Evolutionary conservation across 1,140 invertebrate genomes (phyloP).

Genomic region (Archegozetes longisetosus): DNA sequence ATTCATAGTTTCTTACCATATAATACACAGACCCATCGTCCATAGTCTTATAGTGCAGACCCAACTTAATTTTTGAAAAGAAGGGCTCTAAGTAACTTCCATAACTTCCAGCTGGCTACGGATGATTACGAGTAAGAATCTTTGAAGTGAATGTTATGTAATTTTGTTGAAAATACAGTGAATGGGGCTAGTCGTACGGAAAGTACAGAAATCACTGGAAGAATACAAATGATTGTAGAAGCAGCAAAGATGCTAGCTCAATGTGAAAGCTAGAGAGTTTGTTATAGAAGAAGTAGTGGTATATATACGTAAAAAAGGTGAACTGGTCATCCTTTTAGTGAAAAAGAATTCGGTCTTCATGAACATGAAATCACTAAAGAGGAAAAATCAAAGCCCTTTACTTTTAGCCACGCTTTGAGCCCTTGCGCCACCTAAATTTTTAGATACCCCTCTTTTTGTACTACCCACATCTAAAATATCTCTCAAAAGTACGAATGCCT

Average conservation of each 20-base stretch:
- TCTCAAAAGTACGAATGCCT: too few species aligned
- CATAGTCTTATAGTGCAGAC: too few species aligned
- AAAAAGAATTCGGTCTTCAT: constrained; percentile 19
- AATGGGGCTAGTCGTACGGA: constrained; percentile 90
- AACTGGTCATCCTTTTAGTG: constrained; percentile 22
- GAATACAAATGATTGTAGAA: constrained; percentile 60
- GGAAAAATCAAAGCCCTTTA: too few species aligned
- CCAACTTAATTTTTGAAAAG: not conserved
- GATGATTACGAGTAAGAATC: not conserved
- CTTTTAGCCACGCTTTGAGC: too few species aligned
- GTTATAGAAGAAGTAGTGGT: constrained; percentile 67
- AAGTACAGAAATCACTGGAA: constrained; percentile 53
- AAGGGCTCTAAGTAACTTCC: not conserved
- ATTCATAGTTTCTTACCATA: too few species aligned
- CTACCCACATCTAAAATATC: too few species aligned
- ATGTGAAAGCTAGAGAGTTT: constrained; percentile 32
- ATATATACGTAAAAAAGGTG: constrained; percentile 78
- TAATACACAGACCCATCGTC: too few species aligned
- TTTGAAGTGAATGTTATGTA: not conserved
- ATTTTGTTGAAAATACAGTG: constrained; percentile 44
- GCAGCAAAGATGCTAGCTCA: constrained; percentile 40
- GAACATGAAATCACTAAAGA: constrained; percentile 9
- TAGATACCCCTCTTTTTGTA: too few species aligned
- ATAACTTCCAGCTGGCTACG: not conserved
- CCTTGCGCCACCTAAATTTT: too few species aligned